Evolutionary conservation across 2,888 invertebrate species (phyloP).

Genomic region (Arge pagana): DNA sequence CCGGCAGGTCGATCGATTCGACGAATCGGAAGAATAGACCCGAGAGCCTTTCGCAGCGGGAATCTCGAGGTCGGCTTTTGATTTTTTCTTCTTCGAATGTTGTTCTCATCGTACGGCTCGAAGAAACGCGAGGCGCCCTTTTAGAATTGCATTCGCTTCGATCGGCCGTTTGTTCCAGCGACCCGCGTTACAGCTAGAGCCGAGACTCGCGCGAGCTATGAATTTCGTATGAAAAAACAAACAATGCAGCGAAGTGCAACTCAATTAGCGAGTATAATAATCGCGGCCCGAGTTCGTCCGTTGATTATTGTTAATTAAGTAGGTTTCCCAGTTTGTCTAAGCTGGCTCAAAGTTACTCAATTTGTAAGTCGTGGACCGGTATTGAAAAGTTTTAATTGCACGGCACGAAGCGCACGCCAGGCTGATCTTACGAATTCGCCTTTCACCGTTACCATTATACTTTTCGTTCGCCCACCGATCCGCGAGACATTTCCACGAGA

Average conservation of each 20-base stretch:
- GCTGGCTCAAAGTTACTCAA: slow-evolving; percentile 34
- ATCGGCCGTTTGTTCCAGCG: no score
- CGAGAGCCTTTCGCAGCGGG: slow-evolving; percentile 29
- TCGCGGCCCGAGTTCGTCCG: slow-evolving; percentile 32
- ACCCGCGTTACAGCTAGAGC: no score
- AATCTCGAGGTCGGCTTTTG: slow-evolving; percentile 24
- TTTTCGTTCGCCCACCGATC: no score
- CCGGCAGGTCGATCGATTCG: not conserved
- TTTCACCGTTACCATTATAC: no score
- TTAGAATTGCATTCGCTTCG: slow-evolving; percentile 25
- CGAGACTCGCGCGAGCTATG: not conserved
- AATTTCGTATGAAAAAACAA: no score
- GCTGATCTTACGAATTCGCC: slow-evolving; percentile 16
- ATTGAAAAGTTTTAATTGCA: slow-evolving; percentile 48
- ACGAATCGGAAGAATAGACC: slow-evolving; percentile 1
- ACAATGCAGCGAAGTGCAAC: slow-evolving; percentile 17
- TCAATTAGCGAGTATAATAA: slow-evolving; percentile 24
- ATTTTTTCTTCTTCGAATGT: slow-evolving; percentile 11
- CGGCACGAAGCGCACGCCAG: slow-evolving; percentile 14
- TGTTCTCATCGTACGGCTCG: slow-evolving; percentile 19
- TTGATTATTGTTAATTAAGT: slow-evolving; percentile 38
- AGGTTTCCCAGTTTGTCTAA: slow-evolving; percentile 25
- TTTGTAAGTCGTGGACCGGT: slow-evolving; percentile 37
- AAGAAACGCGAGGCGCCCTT: slow-evolving; percentile 21
- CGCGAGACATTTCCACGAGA: no score